Base-by-base conservation (phyloP, 2,113 vertebrate genomes). In the Camelus bactrianus region DNA sequence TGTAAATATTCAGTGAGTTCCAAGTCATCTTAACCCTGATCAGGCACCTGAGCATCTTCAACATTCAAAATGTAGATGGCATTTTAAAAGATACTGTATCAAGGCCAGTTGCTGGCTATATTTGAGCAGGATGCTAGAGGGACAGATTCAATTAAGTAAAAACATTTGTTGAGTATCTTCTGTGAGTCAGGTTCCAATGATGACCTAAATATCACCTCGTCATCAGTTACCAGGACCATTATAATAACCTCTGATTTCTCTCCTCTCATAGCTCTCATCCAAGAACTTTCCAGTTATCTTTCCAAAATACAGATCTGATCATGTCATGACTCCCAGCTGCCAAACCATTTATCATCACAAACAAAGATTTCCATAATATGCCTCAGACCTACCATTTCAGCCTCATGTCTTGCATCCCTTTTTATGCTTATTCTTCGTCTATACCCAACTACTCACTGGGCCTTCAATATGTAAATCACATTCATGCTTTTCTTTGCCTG, bases 1-100 rank as follows among this genome's bases (percentile, higher is more conserved):
- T 91, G 12, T 52, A 89, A 69, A 89, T 75, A 85, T 42, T 83
- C 42, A 97, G 10, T 80, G 80, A 92, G 79, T 85, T 86, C 12
- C 58, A 32, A 50, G 28, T 83, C n/a, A 86, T 96, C 65, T 94
- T 96, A 87, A 52, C 1, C 6, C 32, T 80, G 8, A 9, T 69
- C 60, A 52, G 79, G 32, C 26, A 50, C 35, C 14, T 89, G 46
- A 86, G 35, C 35, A 83, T 32, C 85, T 81, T 67, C 48, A 54
- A 20, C 26, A 48, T 70, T 70, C 60, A 77, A 84, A 87, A 56
- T 52, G 46, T 81, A 69, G 13, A 32, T 85, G 52, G 12, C 26
- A 64, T 93, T 96, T 96, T 77, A 69, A 82, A 67, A 88, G 26
- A 56, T 62, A 70, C 12, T 26, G 0, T 60, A 50, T 46, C 14